A percentile compares a stretch with the other conserved stretches of the same genome.
Conservation (phyloP, 2,113 vertebrate species). For the Glareola pratincola region DNA sequence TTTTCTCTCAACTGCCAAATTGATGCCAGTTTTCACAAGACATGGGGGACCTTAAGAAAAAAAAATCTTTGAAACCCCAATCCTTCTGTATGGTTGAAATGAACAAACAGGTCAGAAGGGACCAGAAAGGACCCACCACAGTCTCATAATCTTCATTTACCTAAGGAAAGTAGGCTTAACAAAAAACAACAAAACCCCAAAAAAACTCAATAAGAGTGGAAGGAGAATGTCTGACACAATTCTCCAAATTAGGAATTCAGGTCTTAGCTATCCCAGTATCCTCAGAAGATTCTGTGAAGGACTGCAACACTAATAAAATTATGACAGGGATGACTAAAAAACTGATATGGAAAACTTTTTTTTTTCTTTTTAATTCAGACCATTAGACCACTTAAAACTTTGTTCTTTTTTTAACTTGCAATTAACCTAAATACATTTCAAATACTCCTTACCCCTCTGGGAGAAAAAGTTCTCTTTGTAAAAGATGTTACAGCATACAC, state of each 20-base stretch:
- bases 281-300: constrained; percentile 39
- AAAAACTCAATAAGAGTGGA: neutral
- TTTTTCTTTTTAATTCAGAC: constrained; percentile 38
- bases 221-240: constrained; percentile 20
- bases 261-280: constrained; percentile 16
- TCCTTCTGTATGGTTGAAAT: neutral
- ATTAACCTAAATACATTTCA: constrained; percentile 65
- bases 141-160: neutral
- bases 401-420: constrained; percentile 63
- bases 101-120: neutral
- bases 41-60: neutral
- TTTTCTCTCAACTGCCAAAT: neutral
- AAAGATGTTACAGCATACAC: neutral
- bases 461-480: constrained; percentile 17
- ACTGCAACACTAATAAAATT: constrained; percentile 41
- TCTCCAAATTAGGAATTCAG: constrained; percentile 41
- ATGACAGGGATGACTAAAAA: constrained; percentile 39
- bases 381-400: constrained; percentile 40
- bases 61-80: neutral
- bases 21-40: neutral
- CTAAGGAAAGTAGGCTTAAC: neutral
- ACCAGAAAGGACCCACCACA: neutral
- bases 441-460: constrained; percentile 28
- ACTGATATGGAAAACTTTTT: neutral
- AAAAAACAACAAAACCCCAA: neutral